Evolutionary conservation across 2,888 invertebrate species (phyloP).

Genomic region (Temnothorax ravouxi): DNA sequence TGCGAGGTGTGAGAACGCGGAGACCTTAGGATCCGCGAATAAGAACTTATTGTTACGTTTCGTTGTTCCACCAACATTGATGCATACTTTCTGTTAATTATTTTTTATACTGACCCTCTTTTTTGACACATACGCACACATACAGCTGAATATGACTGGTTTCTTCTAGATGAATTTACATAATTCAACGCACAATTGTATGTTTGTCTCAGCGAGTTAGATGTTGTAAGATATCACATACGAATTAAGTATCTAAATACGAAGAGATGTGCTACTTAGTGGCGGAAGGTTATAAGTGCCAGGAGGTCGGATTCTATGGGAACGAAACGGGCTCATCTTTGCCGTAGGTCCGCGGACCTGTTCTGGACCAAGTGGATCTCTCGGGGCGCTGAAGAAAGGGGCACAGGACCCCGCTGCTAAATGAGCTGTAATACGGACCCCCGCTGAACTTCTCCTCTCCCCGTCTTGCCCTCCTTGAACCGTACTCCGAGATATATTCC

Average conservation of each 20-base stretch:
- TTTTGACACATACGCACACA: no score
- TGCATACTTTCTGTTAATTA: neutral
- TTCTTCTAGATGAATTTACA: neutral
- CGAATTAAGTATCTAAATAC: neutral
- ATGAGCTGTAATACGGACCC: conserved; percentile 86
- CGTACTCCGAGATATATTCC: conserved; percentile 37
- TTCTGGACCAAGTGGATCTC: conserved; percentile 74
- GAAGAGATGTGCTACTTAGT: conserved; percentile 16
- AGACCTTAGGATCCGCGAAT: neutral
- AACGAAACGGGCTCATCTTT: conserved; percentile 72
- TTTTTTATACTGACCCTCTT: neutral
- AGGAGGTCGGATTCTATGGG: conserved; percentile 67
- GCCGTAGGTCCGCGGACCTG: conserved; percentile 79
- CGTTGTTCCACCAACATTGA: neutral
- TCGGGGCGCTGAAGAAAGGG: conserved; percentile 81
- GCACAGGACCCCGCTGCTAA: conserved; percentile 85
- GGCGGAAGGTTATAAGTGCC: conserved; percentile 59
- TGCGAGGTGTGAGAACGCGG: neutral
- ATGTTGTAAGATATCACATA: neutral
- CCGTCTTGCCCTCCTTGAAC: conserved; percentile 47
- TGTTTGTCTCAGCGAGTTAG: neutral
- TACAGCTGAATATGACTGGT: neutral
- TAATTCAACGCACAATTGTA: neutral
- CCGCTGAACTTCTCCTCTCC: conserved; percentile 79
- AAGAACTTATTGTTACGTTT: neutral